These are phyloP conservation scores for Lasioglossum morio DNA, from an alignment of 2,888 invertebrate genomes.

Conservation along the genomic window DNA sequence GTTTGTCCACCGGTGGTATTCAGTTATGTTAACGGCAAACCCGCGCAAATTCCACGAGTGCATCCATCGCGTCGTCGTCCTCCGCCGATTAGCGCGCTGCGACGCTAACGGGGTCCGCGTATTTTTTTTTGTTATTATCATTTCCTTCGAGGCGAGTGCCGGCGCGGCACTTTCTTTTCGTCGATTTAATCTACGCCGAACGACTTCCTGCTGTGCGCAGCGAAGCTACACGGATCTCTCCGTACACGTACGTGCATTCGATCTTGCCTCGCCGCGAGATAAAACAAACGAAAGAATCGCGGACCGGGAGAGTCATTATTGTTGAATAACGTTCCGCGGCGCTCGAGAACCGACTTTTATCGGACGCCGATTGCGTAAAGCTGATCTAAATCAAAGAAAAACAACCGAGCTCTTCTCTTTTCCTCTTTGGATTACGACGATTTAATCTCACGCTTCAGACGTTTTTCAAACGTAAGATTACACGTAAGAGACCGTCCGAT, in stretches of 20 bases:
- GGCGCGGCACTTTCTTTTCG: not conserved
- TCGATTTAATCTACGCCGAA: constrained; percentile 1
- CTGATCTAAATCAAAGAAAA: not conserved
- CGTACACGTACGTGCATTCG: not conserved
- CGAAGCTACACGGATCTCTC: not conserved
- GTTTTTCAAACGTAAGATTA: not conserved
- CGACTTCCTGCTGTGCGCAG: not conserved
- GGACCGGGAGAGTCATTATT: not conserved
- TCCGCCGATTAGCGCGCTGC: not conserved
- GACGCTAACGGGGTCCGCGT: constrained; percentile 6
- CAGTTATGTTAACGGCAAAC: not conserved
- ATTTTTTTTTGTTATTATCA: constrained; percentile 2
- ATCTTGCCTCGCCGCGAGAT: not conserved
- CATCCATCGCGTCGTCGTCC: constrained; percentile 1
- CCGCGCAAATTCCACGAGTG: constrained; percentile 1
- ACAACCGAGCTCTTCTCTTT: constrained; percentile 5
- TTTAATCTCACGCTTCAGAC: constrained; percentile 2
- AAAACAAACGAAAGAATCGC: not conserved
- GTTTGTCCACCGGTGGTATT: not conserved
- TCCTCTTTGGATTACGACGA: not conserved
- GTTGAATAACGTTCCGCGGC: not conserved
- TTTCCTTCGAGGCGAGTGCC: not conserved
- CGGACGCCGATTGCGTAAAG: not conserved
- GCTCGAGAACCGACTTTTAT: not conserved
- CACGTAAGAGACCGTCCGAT: not conserved